Conservation (phyloP, 64 coral and sea anemone genomes). For the Montipora foliosa region DNA sequence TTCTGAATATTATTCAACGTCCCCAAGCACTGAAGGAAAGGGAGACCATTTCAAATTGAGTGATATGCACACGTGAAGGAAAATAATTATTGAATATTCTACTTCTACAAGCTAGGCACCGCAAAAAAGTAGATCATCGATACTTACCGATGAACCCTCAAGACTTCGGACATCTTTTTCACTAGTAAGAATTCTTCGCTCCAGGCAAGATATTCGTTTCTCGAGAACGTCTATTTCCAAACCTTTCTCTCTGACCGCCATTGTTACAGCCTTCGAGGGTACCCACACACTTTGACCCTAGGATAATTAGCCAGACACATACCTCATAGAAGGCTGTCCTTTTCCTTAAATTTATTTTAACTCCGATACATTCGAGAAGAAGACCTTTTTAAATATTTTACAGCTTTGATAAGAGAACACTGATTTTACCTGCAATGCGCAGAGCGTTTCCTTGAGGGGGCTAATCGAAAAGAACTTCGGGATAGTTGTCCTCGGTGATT, state of each 20-base stretch:
- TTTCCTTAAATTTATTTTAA: too few relatives aligned
- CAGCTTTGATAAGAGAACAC: too few relatives aligned
- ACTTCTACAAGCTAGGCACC: not conserved
- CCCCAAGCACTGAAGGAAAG: conserved; percentile 64
- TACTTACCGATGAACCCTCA: conserved; percentile 81
- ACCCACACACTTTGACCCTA: too few relatives aligned
- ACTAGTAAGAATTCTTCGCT: conserved; percentile 72
- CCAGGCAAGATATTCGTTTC: conserved; percentile 79
- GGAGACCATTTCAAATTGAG: not conserved
- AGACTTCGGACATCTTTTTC: conserved; percentile 77
- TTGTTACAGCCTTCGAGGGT: not conserved
- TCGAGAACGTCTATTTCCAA: conserved; percentile 66
- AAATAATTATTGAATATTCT: too few relatives aligned
- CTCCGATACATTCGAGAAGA: too few relatives aligned
- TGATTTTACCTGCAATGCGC: too few relatives aligned
- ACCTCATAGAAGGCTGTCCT: too few relatives aligned
- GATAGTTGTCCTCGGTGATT: too few relatives aligned
- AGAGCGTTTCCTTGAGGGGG: too few relatives aligned
- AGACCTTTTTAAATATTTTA: too few relatives aligned
- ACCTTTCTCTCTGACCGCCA: conserved; percentile 73
- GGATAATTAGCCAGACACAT: too few relatives aligned
- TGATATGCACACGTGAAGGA: not conserved
- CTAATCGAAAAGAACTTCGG: too few relatives aligned
- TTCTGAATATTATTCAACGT: conserved; percentile 75
- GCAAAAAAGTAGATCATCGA: not conserved